phyloP scores from a whole-genome alignment of 2,797 vertebrate species.

The Spatula versicolor region DNA sequence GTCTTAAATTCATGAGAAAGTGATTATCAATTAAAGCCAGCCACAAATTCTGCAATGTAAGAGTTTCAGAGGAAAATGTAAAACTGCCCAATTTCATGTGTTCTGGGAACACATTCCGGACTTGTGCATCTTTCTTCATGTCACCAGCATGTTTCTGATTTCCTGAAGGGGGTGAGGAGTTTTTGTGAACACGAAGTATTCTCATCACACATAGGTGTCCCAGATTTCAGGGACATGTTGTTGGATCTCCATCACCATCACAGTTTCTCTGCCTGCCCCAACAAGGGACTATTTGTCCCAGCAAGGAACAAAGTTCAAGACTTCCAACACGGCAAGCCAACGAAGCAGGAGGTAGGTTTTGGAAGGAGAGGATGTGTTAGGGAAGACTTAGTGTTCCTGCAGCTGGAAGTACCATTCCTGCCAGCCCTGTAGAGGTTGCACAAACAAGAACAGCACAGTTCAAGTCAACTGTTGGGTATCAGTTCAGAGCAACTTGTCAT shows the following conservation, averaged over 20 bases:
- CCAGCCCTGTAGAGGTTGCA: not conserved
- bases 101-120: not conserved
- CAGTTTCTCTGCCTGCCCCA: not conserved
- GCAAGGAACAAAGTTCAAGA: not conserved
- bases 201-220: not conserved
- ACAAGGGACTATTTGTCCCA: not conserved
- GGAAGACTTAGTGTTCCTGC: not conserved
- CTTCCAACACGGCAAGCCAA: not conserved
- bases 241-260: not conserved
- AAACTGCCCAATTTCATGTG: fast-evolving
- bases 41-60: not conserved
- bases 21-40: not conserved
- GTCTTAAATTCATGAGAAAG: not conserved
- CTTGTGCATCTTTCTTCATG: not conserved
- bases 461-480: fast-evolving
- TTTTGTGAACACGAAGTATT: not conserved
- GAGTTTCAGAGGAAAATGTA: not conserved
- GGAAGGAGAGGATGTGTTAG: not conserved
- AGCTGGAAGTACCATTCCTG: not conserved
- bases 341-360: not conserved
- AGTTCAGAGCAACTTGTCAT: not conserved
- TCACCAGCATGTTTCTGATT: not conserved
- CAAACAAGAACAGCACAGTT: not conserved
- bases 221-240: not conserved
- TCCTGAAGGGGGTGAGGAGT: not conserved